Evolutionary conservation across 2,888 invertebrate genomes (phyloP), one percentile per base, ranked within the genome.

Genomic region (Monoplex corrugatus): DNA sequence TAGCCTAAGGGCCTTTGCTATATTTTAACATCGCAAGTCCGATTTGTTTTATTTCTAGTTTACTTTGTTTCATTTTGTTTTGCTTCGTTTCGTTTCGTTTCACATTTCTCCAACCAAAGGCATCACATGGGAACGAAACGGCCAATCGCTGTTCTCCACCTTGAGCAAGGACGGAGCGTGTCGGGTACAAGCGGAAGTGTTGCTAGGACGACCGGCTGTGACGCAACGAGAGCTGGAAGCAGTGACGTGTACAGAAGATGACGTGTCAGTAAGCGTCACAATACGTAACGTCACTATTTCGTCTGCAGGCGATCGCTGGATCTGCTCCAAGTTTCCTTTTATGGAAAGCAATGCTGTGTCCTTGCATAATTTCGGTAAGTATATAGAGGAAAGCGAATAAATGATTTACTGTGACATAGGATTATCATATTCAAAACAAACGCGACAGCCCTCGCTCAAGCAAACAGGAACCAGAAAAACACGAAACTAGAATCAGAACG

Each of bases 291-390:
- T 88, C 82, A 88, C 88, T 19, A 44, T 88, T 6, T 68, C 88
- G 0, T 68, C 88, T 0, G 28, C n/a, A 8, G 88, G 88, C 0
- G 88, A 88, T 23, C 83, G 44, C n/a, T 88, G 88, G 88, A 2
- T 83, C 23, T 88, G 88, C 68, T 83, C 88, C 43, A 57, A 88
- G 40, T 88, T 88, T n/a, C 88, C 88, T 16, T 88, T 88, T 35
- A 19, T 82, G 40, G 83, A 88, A 68, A 88, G 88, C 88, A 88
- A 88, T 45, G 0, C 63, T 1, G 88, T 88, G 35, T 35, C 45
- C 0, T 32, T 88, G 63, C 23, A 38, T n/a, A 83, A 88, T 44
- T 88, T 68, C 35, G 88, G 88, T 88, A 57, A 87, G 72, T 63
- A 8, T 16, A n/a, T n/a, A n/a, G n/a, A n/a, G n/a, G n/a, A 50